Percentiles rank a stretch among this genome's conserved stretches.
These are phyloP conservation scores for Eledone cirrhosa DNA, from an alignment of 2,888 invertebrate species.

Conservation along the genomic window DNA sequence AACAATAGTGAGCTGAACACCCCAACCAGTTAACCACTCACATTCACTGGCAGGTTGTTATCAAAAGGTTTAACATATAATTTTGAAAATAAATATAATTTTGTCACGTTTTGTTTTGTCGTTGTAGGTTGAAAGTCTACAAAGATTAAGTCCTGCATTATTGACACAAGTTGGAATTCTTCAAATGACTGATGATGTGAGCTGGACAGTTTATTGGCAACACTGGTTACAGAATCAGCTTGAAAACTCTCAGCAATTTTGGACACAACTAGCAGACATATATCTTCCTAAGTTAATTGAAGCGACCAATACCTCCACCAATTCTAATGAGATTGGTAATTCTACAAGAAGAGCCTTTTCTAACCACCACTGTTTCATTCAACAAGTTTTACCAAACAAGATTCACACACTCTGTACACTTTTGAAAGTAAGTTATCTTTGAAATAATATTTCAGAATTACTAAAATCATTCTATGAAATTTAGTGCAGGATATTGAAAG, in stretches of 20 bases:
- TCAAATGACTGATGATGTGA: slow-evolving; percentile 61
- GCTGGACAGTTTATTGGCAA: slow-evolving; percentile 63
- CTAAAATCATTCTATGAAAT: too few species aligned
- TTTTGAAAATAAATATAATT: background rate
- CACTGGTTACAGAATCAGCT: slow-evolving; percentile 62
- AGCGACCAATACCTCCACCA: slow-evolving; percentile 45
- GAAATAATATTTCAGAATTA: too few species aligned
- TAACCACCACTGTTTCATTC: slow-evolving; percentile 52
- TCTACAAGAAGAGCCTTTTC: slow-evolving; percentile 38
- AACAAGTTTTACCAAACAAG: slow-evolving; percentile 60
- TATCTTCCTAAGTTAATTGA: slow-evolving; percentile 57
- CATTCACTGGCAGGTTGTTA: too few species aligned
- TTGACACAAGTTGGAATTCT: slow-evolving; percentile 62
- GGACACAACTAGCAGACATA: slow-evolving; percentile 55
- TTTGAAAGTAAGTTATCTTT: slow-evolving; percentile 54
- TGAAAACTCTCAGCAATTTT: slow-evolving; percentile 55
- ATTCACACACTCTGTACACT: slow-evolving; percentile 61
- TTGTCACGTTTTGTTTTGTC: background rate
- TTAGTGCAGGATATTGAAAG: too few species aligned
- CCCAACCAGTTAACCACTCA: too few species aligned
- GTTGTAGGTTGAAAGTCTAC: slow-evolving; percentile 55
- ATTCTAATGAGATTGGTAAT: slow-evolving; percentile 29
- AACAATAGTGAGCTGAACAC: too few species aligned
- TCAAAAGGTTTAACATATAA: background rate
- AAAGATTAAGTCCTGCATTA: slow-evolving; percentile 59